A percentile compares a stretch with the other conserved stretches of the same genome.
These are phyloP conservation scores for Entomobrya multifasciata DNA, from an alignment of 2,888 invertebrate genomes.

Conservation along the genomic window DNA sequence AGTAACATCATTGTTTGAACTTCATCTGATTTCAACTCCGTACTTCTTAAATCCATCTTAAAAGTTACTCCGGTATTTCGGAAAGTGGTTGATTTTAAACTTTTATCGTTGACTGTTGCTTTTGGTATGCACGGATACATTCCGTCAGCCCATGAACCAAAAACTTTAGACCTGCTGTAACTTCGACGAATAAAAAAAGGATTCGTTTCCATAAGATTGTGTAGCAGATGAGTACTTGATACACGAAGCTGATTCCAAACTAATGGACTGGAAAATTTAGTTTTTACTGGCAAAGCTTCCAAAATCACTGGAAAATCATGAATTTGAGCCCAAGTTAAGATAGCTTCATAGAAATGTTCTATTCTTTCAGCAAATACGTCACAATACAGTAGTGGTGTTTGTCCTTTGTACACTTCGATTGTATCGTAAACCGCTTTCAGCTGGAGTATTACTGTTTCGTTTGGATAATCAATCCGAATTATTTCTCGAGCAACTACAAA, in stretches of 20 bases:
- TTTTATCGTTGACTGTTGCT: neutral
- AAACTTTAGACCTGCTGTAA: neutral
- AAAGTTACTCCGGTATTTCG: neutral
- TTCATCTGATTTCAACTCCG: too few relatives aligned
- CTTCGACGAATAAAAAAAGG: neutral
- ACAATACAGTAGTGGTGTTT: neutral
- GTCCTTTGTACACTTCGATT: too few relatives aligned
- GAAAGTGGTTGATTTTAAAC: neutral
- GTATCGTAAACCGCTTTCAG: too few relatives aligned
- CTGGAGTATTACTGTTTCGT: too few relatives aligned
- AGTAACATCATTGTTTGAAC: too few relatives aligned
- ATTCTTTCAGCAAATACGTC: neutral
- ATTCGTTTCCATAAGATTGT: neutral
- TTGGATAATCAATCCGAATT: too few relatives aligned
- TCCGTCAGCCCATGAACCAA: neutral
- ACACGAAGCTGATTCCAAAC: neutral
- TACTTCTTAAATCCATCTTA: neutral
- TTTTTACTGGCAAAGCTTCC: neutral
- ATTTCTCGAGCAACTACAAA: too few relatives aligned
- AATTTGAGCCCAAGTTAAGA: neutral
- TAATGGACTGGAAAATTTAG: neutral
- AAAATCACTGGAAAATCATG: neutral
- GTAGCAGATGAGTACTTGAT: neutral
- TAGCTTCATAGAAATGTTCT: neutral
- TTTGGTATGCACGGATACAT: neutral